A percentile compares a stretch with the other conserved stretches of the same genome.
phyloP scores from a whole-genome alignment of 2,113 vertebrate genomes.

The Oryzias curvinotus region DNA sequence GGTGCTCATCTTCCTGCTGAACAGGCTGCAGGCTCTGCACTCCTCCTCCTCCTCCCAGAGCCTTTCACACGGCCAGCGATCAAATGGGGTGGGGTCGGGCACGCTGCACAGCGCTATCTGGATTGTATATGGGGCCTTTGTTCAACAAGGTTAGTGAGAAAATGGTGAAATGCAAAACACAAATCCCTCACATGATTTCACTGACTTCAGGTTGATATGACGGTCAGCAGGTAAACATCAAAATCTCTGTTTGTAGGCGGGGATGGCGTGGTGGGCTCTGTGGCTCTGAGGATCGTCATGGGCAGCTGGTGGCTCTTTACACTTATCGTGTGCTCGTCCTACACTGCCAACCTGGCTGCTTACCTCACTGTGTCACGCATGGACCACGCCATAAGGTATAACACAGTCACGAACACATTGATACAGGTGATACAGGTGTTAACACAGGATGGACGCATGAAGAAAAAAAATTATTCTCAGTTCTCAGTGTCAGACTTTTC shows the following conservation, averaged over 20 bases:
- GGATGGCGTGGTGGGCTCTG: conserved; percentile 83
- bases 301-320: conserved; percentile 99
- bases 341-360: conserved; percentile 94
- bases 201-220: rapidly evolving
- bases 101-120: conserved; percentile 94
- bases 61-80: conserved; percentile 62
- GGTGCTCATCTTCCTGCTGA: conserved; percentile 93
- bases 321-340: conserved; percentile 95
- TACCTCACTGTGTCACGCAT: conserved; percentile 89
- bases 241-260: conserved; percentile 74
- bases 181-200: too few species aligned
- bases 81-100: conserved; percentile 74
- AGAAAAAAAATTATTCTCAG: too few species aligned
- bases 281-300: conserved; percentile 96
- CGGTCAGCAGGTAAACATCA: neutral
- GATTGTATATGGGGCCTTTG: conserved; percentile 95
- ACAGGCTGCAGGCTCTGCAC: conserved; percentile 88
- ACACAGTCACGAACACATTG: neutral
- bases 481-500: too few species aligned
- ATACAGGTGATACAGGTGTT: too few species aligned
- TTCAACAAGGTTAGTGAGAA: conserved; percentile 87
- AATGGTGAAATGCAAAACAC: neutral
- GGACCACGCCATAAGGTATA: conserved; percentile 68
- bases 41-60: conserved; percentile 68
- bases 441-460: too few species aligned